These are phyloP conservation scores for Amphimedon queenslandica DNA, from an alignment of 37 sponge, comb jelly and placozoan species.

Conservation along the genomic window DNA sequence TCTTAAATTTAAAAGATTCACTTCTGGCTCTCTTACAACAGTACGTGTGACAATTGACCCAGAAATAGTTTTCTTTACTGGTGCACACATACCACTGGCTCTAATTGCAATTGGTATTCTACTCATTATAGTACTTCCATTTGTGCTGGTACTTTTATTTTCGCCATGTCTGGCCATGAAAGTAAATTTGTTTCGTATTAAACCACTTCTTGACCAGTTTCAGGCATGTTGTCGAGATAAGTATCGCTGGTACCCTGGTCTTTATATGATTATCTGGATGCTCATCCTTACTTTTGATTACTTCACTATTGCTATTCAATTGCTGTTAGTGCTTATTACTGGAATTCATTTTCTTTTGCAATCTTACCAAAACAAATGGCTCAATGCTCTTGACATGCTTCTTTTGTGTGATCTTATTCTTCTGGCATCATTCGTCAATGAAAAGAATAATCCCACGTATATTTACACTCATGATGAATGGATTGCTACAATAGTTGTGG, in stretches of 20 bases:
- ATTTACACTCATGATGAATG: neutral
- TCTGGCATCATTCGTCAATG: neutral
- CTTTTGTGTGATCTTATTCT: slow-evolving; percentile 3
- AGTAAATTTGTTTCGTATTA: slow-evolving; percentile 3
- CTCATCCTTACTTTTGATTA: neutral
- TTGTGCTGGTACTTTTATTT: neutral
- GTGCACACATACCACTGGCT: neutral
- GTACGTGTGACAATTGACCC: neutral
- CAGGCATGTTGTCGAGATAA: slow-evolving; percentile 2
- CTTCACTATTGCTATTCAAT: neutral
- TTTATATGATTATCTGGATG: neutral
- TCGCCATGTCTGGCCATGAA: neutral
- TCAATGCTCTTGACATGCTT: neutral
- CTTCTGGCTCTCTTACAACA: neutral
- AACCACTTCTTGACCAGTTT: slow-evolving; percentile 11
- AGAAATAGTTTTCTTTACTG: slow-evolving; percentile 4
- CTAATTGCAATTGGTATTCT: neutral
- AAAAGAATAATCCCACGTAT: neutral
- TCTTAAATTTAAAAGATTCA: neutral
- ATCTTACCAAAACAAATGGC: slow-evolving; percentile 7
- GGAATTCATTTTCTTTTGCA: slow-evolving; percentile 2
- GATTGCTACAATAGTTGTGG: neutral
- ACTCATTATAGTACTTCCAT: neutral
- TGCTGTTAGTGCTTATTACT: neutral
- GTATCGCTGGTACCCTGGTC: neutral